These are phyloP conservation scores for Cryptocephalus primarius DNA, from an alignment of 2,888 invertebrate species.

Conservation along the genomic window DNA sequence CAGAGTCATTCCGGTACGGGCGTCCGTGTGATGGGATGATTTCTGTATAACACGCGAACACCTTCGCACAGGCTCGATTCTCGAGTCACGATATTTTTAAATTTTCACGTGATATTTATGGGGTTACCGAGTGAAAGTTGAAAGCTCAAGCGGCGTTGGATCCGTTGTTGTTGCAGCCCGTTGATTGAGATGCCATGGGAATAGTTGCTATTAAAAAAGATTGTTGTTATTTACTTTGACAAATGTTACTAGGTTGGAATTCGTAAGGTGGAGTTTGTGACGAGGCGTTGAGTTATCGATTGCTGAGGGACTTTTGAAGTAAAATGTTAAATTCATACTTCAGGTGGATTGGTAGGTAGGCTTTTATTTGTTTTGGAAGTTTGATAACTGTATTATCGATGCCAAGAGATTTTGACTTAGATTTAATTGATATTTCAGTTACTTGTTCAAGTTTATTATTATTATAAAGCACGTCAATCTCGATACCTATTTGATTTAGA, in stretches of 20 bases:
- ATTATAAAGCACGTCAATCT: no score
- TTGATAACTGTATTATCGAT: no score
- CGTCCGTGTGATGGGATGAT: constrained; percentile 12
- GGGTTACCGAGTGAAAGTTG: constrained; percentile 8
- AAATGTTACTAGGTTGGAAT: neutral
- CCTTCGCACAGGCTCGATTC: constrained; percentile 9
- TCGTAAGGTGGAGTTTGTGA: neutral
- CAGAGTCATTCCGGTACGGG: constrained; percentile 1
- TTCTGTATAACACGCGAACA: constrained; percentile 15
- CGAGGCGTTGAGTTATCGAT: no score
- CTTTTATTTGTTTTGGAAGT: no score
- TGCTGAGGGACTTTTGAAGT: no score
- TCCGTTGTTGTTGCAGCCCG: constrained; percentile 1
- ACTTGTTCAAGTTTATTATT: no score
- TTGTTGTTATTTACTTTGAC: neutral
- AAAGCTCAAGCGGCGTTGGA: neutral
- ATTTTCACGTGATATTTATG: constrained; percentile 10
- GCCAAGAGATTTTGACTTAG: no score
- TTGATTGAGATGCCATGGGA: constrained; percentile 4
- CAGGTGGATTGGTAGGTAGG: no score
- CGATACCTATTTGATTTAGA: no score
- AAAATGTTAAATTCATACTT: no score
- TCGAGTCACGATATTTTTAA: constrained; percentile 11
- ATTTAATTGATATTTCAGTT: no score
- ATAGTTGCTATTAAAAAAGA: constrained; percentile 1